Conservation (phyloP, 1,140 invertebrate species). For the Papilio aristodemus region DNA sequence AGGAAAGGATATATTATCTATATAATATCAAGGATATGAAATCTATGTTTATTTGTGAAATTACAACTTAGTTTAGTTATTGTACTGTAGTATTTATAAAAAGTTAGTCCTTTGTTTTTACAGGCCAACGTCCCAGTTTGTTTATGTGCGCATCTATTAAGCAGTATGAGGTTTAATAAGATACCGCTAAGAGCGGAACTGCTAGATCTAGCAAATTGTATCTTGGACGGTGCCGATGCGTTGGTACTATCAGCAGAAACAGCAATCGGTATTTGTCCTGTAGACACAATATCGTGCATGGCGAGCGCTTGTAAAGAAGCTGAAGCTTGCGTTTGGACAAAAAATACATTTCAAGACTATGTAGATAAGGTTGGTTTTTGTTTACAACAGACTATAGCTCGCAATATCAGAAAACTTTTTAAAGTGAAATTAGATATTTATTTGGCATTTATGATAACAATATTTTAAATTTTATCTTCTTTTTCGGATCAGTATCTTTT, state of each 20-base stretch:
- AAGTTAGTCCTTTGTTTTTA: constrained; percentile 37
- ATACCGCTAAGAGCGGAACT: constrained; percentile 86
- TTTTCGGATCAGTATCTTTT: too few relatives aligned
- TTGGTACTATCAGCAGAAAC: constrained; percentile 89
- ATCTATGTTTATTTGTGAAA: too few relatives aligned
- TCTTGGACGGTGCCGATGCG: constrained; percentile 88
- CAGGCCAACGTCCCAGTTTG: constrained; percentile 68
- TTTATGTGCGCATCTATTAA: constrained; percentile 64
- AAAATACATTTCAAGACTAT: constrained; percentile 87
- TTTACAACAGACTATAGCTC: too few relatives aligned
- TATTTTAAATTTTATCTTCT: too few relatives aligned
- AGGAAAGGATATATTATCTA: too few relatives aligned
- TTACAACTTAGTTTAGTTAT: too few relatives aligned
- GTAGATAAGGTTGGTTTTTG: constrained; percentile 64
- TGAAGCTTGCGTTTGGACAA: constrained; percentile 90
- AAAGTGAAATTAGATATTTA: too few relatives aligned
- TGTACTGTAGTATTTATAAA: too few relatives aligned
- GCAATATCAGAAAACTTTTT: too few relatives aligned
- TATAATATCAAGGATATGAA: too few relatives aligned
- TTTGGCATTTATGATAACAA: too few relatives aligned
- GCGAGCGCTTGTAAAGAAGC: constrained; percentile 89
- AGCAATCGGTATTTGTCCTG: constrained; percentile 86
- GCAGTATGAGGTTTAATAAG: constrained; percentile 79
- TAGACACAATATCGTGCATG: constrained; percentile 84
- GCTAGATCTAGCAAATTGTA: constrained; percentile 88